These are phyloP conservation scores for Macroglossus sobrinus DNA, from an alignment of 2,113 vertebrate genomes.

Conservation along the genomic window DNA sequence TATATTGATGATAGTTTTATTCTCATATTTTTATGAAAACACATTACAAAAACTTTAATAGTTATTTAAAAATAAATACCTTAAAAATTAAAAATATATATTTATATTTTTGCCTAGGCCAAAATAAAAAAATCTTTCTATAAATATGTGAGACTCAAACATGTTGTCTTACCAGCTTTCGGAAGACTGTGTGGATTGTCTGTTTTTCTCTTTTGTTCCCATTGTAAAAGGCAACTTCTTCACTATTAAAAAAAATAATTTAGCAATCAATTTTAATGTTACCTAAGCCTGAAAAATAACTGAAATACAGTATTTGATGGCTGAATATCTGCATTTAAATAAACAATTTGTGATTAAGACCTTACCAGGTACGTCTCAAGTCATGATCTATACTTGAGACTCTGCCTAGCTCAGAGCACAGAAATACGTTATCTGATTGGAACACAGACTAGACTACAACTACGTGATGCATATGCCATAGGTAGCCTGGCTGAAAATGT, in stretches of 20 bases:
- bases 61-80: constrained; percentile 15
- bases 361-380: neutral
- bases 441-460: neutral
- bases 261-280: constrained; percentile 40
- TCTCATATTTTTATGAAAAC: constrained; percentile 2
- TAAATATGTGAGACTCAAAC: neutral
- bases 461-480: neutral
- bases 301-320: neutral
- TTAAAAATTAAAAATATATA: neutral
- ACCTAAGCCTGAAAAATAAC: neutral
- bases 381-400: neutral
- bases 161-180: constrained; percentile 89
- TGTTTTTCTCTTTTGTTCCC: constrained; percentile 95
- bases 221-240: constrained; percentile 99
- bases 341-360: neutral
- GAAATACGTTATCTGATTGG: neutral
- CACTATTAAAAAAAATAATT: constrained; percentile 82
- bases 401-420: neutral
- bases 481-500: neutral
- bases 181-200: constrained; percentile 93
- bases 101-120: neutral
- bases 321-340: neutral
- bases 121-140: neutral
- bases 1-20: neutral
- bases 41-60: neutral